These are phyloP conservation scores for Panagrolaimus sp. DNA, from an alignment of 1,140 invertebrate genomes.

Conservation along the genomic window DNA sequence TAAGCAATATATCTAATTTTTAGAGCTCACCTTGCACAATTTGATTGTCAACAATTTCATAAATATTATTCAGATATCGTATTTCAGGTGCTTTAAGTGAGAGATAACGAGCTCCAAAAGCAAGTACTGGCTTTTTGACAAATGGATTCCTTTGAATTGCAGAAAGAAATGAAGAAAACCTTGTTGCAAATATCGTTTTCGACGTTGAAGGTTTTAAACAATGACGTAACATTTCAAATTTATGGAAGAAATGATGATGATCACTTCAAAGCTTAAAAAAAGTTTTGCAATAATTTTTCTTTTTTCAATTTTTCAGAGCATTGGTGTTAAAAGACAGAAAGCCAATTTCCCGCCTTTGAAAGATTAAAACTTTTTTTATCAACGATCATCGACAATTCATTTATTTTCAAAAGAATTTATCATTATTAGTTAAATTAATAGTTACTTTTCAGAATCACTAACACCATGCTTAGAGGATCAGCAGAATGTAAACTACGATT, in stretches of 20 bases:
- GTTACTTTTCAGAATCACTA: no score
- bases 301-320: no score
- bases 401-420: no score
- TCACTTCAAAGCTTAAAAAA: no score
- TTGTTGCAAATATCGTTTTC: neutral
- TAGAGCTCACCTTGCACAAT: neutral
- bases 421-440: no score
- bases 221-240: conserved; percentile 2
- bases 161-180: neutral
- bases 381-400: no score
- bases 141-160: neutral
- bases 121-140: neutral
- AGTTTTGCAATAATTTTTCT: no score
- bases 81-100: neutral
- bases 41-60: neutral
- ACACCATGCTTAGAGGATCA: no score
- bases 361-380: no score
- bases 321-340: no score
- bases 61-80: neutral
- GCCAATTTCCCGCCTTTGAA: no score
- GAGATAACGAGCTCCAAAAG: conserved; percentile 1
- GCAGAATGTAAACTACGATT: no score
- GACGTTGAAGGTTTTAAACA: conserved; percentile 12
- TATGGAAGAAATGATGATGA: neutral
- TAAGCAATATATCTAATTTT: neutral